Conservation (phyloP, 2,888 invertebrate genomes). For the Cylloceria caligata region DNA sequence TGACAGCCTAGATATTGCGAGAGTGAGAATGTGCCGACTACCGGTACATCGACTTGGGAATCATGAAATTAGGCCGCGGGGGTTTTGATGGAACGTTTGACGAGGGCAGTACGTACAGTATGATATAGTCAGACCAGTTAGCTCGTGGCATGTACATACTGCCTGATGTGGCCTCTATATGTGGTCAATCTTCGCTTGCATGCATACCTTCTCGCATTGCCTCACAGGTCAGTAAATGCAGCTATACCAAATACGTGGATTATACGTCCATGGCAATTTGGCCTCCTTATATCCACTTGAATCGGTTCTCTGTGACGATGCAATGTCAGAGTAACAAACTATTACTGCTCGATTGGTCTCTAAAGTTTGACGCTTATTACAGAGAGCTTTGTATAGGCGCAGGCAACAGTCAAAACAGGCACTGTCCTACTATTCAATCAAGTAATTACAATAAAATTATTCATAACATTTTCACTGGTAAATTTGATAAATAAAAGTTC, state of each 20-base stretch:
- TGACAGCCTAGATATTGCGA: slow-evolving; percentile 15
- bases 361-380: slow-evolving; percentile 1
- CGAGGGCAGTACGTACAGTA: slow-evolving; percentile 32
- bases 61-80: slow-evolving; percentile 61
- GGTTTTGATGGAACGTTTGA: slow-evolving; percentile 58
- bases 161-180: slow-evolving; percentile 18
- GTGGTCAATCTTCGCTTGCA: slow-evolving; percentile 58
- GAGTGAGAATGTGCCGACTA: too few species aligned
- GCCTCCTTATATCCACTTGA: slow-evolving; percentile 60
- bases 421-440: too few species aligned
- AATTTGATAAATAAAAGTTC: too few species aligned
- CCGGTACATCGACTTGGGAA: neutral
- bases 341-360: slow-evolving; percentile 4
- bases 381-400: neutral
- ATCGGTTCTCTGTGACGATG: slow-evolving; percentile 36
- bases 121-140: neutral
- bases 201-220: slow-evolving; percentile 60
- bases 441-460: too few species aligned
- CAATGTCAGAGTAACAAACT: neutral
- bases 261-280: slow-evolving; percentile 61
- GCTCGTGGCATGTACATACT: neutral
- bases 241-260: slow-evolving; percentile 61
- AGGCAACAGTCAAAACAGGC: neutral
- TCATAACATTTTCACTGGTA: neutral
- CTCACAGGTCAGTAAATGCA: slow-evolving; percentile 48